Evolutionary conservation across 1,140 invertebrate genomes (phyloP).

Genomic region (Laupala kohalensis): DNA sequence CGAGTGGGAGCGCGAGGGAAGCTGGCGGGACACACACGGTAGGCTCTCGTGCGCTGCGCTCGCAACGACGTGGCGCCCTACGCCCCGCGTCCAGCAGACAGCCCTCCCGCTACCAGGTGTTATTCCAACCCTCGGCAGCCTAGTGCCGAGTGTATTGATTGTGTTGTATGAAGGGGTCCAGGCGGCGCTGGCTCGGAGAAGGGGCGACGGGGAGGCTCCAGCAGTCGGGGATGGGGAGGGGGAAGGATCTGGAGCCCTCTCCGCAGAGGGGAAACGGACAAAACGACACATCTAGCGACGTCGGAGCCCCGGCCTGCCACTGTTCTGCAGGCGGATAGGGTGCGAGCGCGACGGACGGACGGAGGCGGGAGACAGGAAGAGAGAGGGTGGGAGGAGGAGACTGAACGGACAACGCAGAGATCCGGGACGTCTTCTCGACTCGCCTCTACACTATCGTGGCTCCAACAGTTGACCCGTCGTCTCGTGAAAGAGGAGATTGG

Average conservation of each 20-base stretch:
- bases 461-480: background rate
- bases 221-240: background rate
- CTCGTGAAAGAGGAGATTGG: background rate
- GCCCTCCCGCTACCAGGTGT: background rate
- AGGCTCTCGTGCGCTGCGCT: background rate
- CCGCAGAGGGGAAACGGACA: background rate
- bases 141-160: background rate
- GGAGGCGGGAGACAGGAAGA: too few species aligned
- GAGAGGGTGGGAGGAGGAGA: too few species aligned
- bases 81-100: too few species aligned
- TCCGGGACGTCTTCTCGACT: background rate
- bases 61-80: too few species aligned
- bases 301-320: background rate
- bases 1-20: background rate
- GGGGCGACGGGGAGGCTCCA: too few species aligned
- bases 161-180: background rate
- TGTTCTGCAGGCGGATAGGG: background rate
- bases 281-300: background rate
- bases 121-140: background rate
- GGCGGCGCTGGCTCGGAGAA: background rate
- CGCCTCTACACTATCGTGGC: background rate
- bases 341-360: too few species aligned
- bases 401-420: background rate
- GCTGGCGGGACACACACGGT: too few species aligned
- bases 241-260: background rate